Evolutionary conservation across 2,888 invertebrate genomes (phyloP).

Genomic region (Geotrupes spiniger): DNA sequence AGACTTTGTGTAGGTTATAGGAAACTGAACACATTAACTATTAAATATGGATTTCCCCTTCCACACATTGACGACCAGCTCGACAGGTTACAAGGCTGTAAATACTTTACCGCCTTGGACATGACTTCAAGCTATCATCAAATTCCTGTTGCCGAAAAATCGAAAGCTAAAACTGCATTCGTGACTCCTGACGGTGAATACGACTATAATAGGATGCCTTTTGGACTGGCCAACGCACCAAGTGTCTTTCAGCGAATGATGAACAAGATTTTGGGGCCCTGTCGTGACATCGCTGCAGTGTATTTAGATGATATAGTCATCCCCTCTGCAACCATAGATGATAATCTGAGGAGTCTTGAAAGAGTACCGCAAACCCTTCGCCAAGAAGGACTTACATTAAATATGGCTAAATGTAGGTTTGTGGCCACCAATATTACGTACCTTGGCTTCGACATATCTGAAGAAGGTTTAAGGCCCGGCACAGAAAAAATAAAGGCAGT

Average conservation of each 20-base stretch:
- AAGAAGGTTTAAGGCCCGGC: conserved; percentile 32
- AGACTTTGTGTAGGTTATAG: conserved; percentile 37
- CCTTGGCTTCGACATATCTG: conserved; percentile 37
- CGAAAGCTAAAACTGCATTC: conserved; percentile 34
- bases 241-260: background rate
- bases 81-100: conserved; percentile 29
- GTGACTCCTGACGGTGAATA: conserved; percentile 39
- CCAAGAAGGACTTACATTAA: conserved; percentile 21
- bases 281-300: background rate
- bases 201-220: conserved; percentile 38
- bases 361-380: conserved; percentile 17
- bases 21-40: conserved; percentile 36
- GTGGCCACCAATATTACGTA: conserved; percentile 31
- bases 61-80: conserved; percentile 40
- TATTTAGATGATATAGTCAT: background rate
- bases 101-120: conserved; percentile 37
- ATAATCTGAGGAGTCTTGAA: conserved; percentile 22
- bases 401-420: conserved; percentile 26
- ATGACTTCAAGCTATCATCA: conserved; percentile 13
- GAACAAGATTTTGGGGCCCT: background rate
- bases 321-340: background rate
- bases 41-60: conserved; percentile 37
- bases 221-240: conserved; percentile 38
- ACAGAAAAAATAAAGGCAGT: conserved; percentile 22
- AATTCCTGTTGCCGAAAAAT: background rate